Percentiles rank a stretch among this genome's conserved stretches.
These are phyloP conservation scores for Lochmaea crataegi DNA, from an alignment of 2,888 invertebrate species.

Conservation along the genomic window DNA sequence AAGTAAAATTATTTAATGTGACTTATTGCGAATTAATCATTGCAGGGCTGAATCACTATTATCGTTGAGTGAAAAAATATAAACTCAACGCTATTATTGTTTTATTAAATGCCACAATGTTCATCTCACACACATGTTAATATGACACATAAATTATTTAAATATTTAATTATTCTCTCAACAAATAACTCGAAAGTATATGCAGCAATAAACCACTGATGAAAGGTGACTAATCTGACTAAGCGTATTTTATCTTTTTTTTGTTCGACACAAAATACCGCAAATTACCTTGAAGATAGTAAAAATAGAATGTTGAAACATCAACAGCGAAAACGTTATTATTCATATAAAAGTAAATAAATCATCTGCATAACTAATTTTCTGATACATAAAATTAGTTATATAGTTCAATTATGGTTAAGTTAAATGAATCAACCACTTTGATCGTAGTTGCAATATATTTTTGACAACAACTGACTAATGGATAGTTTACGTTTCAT, in stretches of 20 bases:
- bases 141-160: neutral
- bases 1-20: no score
- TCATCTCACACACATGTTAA: neutral
- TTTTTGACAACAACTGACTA: neutral
- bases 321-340: neutral
- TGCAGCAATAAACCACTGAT: neutral
- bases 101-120: no score
- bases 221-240: neutral
- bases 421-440: neutral
- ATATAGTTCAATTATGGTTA: neutral
- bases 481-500: neutral
- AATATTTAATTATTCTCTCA: neutral
- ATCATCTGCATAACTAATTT: neutral
- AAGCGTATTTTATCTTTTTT: neutral
- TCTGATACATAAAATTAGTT: neutral
- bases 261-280: neutral
- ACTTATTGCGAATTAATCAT: no score
- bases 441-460: neutral
- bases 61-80: no score
- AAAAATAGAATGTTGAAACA: slow-evolving; percentile 2
- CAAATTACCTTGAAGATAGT: slow-evolving; percentile 1
- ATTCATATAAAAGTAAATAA: neutral
- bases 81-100: no score
- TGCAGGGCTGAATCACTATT: no score
- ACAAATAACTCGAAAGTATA: neutral